Percentiles rank a stretch among this genome's conserved stretches.
These are phyloP conservation scores for Thomomys bottae DNA, from an alignment of 2,113 vertebrate species.

Conservation along the genomic window DNA sequence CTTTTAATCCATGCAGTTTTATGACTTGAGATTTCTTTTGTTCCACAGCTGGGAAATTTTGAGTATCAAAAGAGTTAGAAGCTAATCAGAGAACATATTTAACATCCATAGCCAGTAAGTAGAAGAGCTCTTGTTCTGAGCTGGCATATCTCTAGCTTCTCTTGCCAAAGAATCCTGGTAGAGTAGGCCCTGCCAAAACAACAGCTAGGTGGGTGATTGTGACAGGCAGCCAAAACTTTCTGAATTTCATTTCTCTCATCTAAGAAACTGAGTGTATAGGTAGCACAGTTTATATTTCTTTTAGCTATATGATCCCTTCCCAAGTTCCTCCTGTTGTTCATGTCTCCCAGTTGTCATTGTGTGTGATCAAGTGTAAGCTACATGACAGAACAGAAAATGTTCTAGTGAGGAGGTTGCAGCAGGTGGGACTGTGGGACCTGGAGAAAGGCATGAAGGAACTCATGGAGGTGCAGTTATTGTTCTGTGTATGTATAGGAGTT, in stretches of 20 bases:
- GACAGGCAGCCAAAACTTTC: background rate
- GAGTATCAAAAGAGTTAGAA: background rate
- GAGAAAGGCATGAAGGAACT: background rate
- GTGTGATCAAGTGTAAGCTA: background rate
- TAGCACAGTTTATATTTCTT: slow-evolving; percentile 2
- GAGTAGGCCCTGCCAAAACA: background rate
- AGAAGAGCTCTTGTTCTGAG: background rate
- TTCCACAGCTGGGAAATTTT: slow-evolving; percentile 14
- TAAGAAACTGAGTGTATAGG: slow-evolving; percentile 7
- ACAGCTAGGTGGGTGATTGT: background rate
- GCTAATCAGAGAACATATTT: background rate
- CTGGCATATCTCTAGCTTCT: background rate
- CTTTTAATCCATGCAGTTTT: background rate
- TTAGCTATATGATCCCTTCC: slow-evolving; percentile 22
- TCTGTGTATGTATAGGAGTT: background rate
- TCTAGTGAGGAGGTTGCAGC: slow-evolving; percentile 10
- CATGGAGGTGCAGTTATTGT: background rate
- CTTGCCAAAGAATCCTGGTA: background rate
- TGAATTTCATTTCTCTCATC: slow-evolving; percentile 11
- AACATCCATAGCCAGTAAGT: background rate
- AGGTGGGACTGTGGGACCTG: background rate
- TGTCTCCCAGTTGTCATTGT: slow-evolving; percentile 9
- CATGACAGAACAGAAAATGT: background rate
- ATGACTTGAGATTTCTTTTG: slow-evolving; percentile 29
- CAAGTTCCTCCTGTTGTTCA: background rate